Conservation (phyloP, 2,888 invertebrate species). For the Ceriagrion tenellum region DNA sequence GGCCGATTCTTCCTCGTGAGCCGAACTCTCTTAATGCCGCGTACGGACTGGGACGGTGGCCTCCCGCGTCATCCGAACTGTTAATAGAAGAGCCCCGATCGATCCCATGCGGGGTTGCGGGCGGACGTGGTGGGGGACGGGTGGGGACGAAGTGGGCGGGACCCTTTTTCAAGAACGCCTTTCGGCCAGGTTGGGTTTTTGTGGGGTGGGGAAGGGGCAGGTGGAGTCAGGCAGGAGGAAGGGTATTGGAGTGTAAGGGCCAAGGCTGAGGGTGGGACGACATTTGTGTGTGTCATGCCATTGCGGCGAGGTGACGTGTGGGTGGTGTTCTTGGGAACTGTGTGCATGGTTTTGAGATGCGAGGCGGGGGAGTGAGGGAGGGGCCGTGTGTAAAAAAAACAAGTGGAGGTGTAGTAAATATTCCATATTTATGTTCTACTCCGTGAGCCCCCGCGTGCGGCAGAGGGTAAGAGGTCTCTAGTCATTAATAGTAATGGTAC, state of each 20-base stretch:
- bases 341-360: not conserved
- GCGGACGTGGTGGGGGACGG: not conserved
- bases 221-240: not conserved
- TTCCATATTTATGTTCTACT: too few relatives aligned
- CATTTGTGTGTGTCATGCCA: not conserved
- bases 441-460: not conserved
- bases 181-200: not conserved
- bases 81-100: slow-evolving; percentile 54
- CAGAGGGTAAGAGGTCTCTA: not conserved
- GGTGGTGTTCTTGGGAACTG: not conserved
- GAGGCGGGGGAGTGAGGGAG: not conserved
- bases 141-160: not conserved
- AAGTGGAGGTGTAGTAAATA: too few relatives aligned
- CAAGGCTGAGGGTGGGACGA: not conserved
- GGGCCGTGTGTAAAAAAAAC: too few relatives aligned
- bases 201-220: too few relatives aligned
- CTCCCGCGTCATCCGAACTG: slow-evolving; percentile 58
- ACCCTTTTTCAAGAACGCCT: too few relatives aligned
- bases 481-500: not conserved
- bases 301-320: not conserved
- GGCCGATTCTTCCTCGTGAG: not conserved
- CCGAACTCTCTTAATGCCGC: slow-evolving; percentile 9
- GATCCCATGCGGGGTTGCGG: not conserved
- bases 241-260: too few relatives aligned
- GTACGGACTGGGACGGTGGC: slow-evolving; percentile 58